Base-by-base conservation (phyloP, 1,140 invertebrate genomes). In the Daktulosphaira vitifoliae region DNA sequence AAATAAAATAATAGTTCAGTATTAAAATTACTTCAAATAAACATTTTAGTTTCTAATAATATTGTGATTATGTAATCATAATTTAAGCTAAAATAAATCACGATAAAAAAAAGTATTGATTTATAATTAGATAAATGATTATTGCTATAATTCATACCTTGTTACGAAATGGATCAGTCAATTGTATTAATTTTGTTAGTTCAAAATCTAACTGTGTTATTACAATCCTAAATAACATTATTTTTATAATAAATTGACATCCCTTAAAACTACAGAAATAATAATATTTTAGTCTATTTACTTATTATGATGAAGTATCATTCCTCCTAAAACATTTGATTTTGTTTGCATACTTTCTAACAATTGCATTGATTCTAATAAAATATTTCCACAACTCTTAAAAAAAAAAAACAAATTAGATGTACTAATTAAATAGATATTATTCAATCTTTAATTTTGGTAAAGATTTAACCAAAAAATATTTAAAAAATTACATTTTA, bases 291-390 rank as follows among this genome's bases (percentile, higher is more conserved):
- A n/a, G n/a, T n/a, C n/a, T n/a, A 25, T 20, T 50, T 50, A 88
- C 86, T 87, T 88, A 70, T 90, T 90, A 74, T 90, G 87, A 70
- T 89, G 89, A 65, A 90, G 80, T 54, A 90, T 78, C 25, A 83
- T 80, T 64, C 88, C 89, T 18, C 86, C 89, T 18, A 90, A 76
- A 54, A 89, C 81, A 33, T 85, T 84, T 68, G 79, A 80, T 50
- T 80, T 84, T 68, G 82, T 80, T 73, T 87, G 84, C 72, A 85
- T 89, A 71, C 83, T 82, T 68, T 89, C 84, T 46, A 91, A 75
- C 50, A 89, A 80, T 73, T 89, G 84, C 74, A 87, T 83, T n/a
- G 86, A 83, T 76, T 89, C 86, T 72, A 89, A 78, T 73, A 87
- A 90, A 65, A 89, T 81, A 68, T 83, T 86, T 71, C 84, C 88